Percentiles rank a stretch among this genome's conserved stretches.
Conservation (phyloP, 2,888 invertebrate species). For the Mongoloraphidia duomilia region DNA sequence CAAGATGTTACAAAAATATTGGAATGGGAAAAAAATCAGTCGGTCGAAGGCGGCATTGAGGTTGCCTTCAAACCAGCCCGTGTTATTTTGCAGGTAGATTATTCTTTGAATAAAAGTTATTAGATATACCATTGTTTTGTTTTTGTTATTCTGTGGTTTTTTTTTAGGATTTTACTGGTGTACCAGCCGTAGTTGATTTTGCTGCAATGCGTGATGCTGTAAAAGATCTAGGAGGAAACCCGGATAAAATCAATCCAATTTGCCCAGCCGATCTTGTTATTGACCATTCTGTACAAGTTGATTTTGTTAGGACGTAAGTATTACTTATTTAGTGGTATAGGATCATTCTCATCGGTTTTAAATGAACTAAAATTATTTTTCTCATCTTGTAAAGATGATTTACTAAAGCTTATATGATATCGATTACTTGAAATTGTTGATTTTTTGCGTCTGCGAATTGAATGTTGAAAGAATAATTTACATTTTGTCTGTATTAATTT, state of each 20-base stretch:
- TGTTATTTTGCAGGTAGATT: conserved; percentile 77
- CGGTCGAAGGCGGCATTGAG: conserved; percentile 58
- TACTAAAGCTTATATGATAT: not conserved
- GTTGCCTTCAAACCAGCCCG: conserved; percentile 92
- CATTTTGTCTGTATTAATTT: too few relatives aligned
- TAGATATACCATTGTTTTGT: not conserved
- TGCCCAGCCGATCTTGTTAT: conserved; percentile 97
- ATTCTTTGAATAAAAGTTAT: not conserved
- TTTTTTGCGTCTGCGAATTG: too few relatives aligned
- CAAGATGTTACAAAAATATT: conserved; percentile 80
- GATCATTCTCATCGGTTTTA: conserved; percentile 3
- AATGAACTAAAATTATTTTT: not conserved
- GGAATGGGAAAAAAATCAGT: conserved; percentile 71
- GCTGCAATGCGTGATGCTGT: conserved; percentile 98
- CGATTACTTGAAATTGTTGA: too few relatives aligned
- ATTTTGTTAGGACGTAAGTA: conserved; percentile 61
- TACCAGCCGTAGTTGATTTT: conserved; percentile 97
- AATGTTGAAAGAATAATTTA: too few relatives aligned
- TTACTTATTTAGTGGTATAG: not conserved
- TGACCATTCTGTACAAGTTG: conserved; percentile 96
- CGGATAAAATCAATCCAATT: conserved; percentile 88
- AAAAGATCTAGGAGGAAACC: conserved; percentile 68
- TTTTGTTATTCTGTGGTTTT: conserved; percentile 4
- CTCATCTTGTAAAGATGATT: not conserved
- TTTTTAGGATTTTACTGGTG: conserved; percentile 79